phyloP scores from a whole-genome alignment of 2,888 invertebrate genomes.

The Diplolepis rosae region DNA sequence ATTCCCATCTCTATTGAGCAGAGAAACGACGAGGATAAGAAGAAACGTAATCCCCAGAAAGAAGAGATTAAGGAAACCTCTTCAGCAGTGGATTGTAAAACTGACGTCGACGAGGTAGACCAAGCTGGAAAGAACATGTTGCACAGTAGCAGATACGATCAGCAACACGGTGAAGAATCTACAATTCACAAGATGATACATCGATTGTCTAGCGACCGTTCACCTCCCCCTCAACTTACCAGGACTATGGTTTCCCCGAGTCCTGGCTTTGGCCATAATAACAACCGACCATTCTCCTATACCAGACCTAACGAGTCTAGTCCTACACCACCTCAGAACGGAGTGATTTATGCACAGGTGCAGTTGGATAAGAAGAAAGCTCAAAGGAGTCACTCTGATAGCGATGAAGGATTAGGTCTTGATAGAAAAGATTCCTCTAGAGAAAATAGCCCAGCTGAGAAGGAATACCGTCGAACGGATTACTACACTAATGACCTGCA shows the following conservation, averaged over 20 bases:
- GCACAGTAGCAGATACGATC: conserved; percentile 69
- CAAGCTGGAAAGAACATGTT: conserved; percentile 60
- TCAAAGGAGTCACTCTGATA: conserved; percentile 81
- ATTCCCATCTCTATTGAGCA: conserved; percentile 41
- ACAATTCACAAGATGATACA: conserved; percentile 86
- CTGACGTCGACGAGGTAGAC: conserved; percentile 57
- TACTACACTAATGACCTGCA: conserved; percentile 63
- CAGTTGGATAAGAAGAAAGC: conserved; percentile 75
- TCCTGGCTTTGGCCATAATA: conserved; percentile 79
- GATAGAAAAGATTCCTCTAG: conserved; percentile 75
- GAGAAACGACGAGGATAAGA: conserved; percentile 39
- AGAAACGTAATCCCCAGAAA: conserved; percentile 30
- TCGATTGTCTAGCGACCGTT: conserved; percentile 83
- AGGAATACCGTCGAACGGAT: conserved; percentile 64
- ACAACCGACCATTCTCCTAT: conserved; percentile 88
- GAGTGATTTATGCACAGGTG: conserved; percentile 87
- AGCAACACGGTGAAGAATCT: conserved; percentile 61
- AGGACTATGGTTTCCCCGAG: conserved; percentile 78
- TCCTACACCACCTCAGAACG: conserved; percentile 76
- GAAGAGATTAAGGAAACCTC: neutral
- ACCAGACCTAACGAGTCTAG: conserved; percentile 78
- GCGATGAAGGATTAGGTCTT: conserved; percentile 87
- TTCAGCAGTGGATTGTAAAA: conserved; percentile 46
- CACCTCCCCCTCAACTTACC: conserved; percentile 80
- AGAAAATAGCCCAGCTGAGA: conserved; percentile 70